Percentiles rank a stretch among this genome's conserved stretches.
Evolutionary conservation across 2,113 vertebrate genomes (phyloP).

Genomic region (Synchiropus splendidus): DNA sequence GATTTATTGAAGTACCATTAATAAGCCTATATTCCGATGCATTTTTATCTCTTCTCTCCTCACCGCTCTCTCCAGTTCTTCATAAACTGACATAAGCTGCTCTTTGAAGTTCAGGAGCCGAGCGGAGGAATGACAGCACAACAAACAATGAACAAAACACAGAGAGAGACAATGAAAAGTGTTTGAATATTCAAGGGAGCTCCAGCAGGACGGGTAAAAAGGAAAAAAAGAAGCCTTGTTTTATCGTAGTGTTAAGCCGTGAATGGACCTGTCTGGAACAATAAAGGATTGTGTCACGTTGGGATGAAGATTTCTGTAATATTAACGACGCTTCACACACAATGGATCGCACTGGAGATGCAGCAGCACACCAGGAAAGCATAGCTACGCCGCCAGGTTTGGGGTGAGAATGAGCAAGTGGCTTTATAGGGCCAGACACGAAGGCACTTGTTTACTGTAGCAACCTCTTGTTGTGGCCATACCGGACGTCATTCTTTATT

Average conservation of each 20-base stretch:
- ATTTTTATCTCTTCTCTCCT: slow-evolving; percentile 10
- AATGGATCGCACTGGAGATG: slow-evolving; percentile 13
- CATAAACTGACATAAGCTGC: slow-evolving; percentile 54
- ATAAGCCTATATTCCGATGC: slow-evolving; percentile 36
- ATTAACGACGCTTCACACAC: slow-evolving; percentile 58
- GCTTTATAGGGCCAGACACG: no score
- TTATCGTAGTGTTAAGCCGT: slow-evolving; percentile 57
- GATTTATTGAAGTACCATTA: slow-evolving; percentile 60
- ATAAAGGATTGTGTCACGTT: slow-evolving; percentile 60
- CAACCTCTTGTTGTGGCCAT: no score
- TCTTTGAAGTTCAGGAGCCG: slow-evolving; percentile 61
- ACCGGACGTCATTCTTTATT: no score
- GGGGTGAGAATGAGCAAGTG: no score
- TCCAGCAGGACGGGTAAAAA: slow-evolving; percentile 32
- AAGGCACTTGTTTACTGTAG: no score
- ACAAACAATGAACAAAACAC: slow-evolving; percentile 68
- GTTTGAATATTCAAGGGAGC: slow-evolving; percentile 63
- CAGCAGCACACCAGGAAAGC: no score
- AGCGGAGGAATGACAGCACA: slow-evolving; percentile 56
- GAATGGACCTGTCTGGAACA: slow-evolving; percentile 59
- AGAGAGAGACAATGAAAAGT: slow-evolving; percentile 53
- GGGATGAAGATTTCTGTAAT: slow-evolving; percentile 46
- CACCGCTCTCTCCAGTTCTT: slow-evolving; percentile 48
- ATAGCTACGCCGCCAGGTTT: no score
- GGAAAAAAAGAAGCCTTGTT: slow-evolving; percentile 53